Base-by-base conservation (phyloP, 1,140 invertebrate species). In the Plutomurus gul region DNA sequence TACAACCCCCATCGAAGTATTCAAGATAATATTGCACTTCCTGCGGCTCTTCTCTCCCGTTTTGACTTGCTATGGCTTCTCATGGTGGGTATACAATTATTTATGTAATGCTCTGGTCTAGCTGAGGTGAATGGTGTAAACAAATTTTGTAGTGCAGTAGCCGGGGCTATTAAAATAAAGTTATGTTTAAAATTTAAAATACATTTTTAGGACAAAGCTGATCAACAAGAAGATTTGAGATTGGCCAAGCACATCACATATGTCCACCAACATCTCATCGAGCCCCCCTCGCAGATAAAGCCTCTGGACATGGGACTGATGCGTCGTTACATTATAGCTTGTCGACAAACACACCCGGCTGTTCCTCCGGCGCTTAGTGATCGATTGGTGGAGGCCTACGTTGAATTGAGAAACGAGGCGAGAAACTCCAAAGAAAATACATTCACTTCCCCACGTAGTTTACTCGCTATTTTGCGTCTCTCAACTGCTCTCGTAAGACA, bases 61-160 rank as follows among this genome's bases (percentile, higher is more conserved):
- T 99, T 99, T 88, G 98, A 99, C 88, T 87, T 99, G 4, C 89
- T 99, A 0, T 99, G 97, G 97, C 88, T 99, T 1, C 96, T 99
- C 83, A 96, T 97, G 86, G 98, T 99, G 46, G 39, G 1, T 27
- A 56, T 22, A 13, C 18, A 30, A 10, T 22, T 70, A 22, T 20
- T 78, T 70, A 18, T 51, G 65, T 30, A 27, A 72, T 13, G n/a
- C n/a, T n/a, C n/a, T n/a, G n/a, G n/a, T n/a, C n/a, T n/a, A n/a
- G n/a, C n/a, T n/a, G n/a, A n/a, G n/a, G n/a, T n/a, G n/a, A n/a
- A n/a, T n/a, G n/a, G n/a, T n/a, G n/a, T n/a, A n/a, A n/a, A n/a
- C n/a, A n/a, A n/a, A n/a, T n/a, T n/a, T n/a, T n/a, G n/a, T n/a
- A n/a, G n/a, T n/a, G n/a, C n/a, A n/a, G n/a, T n/a, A n/a, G n/a